A percentile compares a stretch with the other conserved stretches of the same genome.
phyloP scores from a whole-genome alignment of 64 coral and sea anemone species.

The Pachyseris speciosa region DNA sequence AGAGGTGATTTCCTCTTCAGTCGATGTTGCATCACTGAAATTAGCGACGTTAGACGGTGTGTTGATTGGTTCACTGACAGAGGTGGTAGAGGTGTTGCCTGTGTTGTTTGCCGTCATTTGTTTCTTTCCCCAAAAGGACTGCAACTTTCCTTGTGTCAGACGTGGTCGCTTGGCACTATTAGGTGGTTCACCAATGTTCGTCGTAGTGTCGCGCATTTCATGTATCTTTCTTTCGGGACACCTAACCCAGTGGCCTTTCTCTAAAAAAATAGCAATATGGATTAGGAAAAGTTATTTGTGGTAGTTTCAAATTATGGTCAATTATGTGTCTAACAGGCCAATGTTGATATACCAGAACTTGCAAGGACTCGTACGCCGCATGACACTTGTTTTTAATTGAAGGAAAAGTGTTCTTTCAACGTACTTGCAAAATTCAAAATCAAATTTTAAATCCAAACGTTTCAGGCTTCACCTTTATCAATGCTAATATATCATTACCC shows the following conservation, averaged over 20 bases:
- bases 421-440: too few species aligned
- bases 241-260: constrained; percentile 7
- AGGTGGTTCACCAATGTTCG: constrained; percentile 2
- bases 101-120: background rate
- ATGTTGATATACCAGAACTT: background rate
- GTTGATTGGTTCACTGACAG: background rate
- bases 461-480: too few species aligned
- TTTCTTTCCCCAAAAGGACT: constrained; percentile 13
- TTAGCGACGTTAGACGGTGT: background rate
- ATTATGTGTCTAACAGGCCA: background rate
- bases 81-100: background rate
- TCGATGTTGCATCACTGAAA: background rate
- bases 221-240: background rate
- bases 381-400: too few species aligned
- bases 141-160: background rate
- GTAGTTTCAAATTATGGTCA: background rate
- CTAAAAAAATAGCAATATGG: background rate
- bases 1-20: constrained; percentile 10
- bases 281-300: background rate
- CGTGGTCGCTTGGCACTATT: background rate
- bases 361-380: too few species aligned
- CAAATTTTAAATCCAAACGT: too few species aligned
- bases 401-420: too few species aligned
- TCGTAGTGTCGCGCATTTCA: background rate
- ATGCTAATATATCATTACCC: too few species aligned